A percentile compares a stretch with the other conserved stretches of the same genome.
Evolutionary conservation across 2,797 vertebrate genomes (phyloP).

Genomic region (Perodicticus potto): DNA sequence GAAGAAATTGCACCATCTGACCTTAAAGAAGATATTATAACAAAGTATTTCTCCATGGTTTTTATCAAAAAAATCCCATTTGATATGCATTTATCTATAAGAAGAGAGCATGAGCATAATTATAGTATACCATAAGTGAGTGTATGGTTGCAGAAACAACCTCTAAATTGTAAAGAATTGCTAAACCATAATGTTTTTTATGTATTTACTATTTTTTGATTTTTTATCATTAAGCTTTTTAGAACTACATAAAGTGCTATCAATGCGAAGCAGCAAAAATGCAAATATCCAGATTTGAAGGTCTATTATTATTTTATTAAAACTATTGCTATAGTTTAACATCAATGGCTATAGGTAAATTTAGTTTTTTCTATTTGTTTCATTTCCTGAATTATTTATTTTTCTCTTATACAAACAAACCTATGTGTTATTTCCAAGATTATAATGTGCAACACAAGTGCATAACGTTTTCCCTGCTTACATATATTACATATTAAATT

Average conservation of each 20-base stretch:
- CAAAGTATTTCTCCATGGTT: constrained; percentile 1
- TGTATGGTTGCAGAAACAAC: background rate
- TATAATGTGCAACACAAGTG: constrained; percentile 59
- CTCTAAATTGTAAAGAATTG: constrained; percentile 17
- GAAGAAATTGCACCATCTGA: background rate
- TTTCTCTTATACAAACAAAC: constrained; percentile 68
- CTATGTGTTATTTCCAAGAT: constrained; percentile 43
- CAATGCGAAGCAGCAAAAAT: background rate
- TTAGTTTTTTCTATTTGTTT: constrained; percentile 57
- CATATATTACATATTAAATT: constrained; percentile 68
- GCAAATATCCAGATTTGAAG: constrained; percentile 35
- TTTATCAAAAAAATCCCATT: background rate
- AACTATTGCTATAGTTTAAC: constrained; percentile 26
- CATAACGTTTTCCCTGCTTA: constrained; percentile 25
- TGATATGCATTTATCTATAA: background rate
- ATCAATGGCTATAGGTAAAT: constrained; percentile 9
- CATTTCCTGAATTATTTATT: constrained; percentile 70
- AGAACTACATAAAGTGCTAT: background rate
- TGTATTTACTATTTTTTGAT: background rate
- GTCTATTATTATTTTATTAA: constrained; percentile 3
- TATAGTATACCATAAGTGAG: constrained; percentile 38
- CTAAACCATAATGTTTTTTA: background rate
- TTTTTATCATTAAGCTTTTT: constrained; percentile 10
- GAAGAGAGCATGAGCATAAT: background rate
- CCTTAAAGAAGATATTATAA: background rate